Percentiles rank a stretch among this genome's conserved stretches.
Evolutionary conservation across 2,113 vertebrate genomes (phyloP).

Genomic region (Todiramphus chloris): DNA sequence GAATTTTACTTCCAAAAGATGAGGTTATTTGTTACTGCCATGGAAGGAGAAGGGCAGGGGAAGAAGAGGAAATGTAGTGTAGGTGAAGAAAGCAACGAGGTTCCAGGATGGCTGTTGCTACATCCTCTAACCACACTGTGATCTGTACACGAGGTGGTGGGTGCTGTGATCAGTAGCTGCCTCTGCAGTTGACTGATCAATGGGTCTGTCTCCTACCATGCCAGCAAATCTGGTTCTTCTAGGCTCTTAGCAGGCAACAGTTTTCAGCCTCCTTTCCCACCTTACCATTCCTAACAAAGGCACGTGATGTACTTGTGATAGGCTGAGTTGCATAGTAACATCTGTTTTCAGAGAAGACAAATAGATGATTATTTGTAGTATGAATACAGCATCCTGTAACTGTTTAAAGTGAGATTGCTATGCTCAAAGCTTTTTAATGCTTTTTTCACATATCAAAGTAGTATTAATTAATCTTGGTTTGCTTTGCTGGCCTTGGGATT

Average conservation of each 20-base stretch:
- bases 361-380: neutral
- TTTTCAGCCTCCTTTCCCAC: neutral
- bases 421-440: neutral
- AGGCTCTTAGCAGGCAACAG: neutral
- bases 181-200: neutral
- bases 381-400: neutral
- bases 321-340: neutral
- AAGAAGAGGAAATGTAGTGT: neutral
- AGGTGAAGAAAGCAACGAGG: neutral
- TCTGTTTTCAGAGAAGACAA: neutral
- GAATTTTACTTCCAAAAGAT: neutral
- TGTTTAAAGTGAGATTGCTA: neutral
- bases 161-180: neutral
- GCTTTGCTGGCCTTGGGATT: neutral
- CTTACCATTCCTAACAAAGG: neutral
- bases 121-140: neutral
- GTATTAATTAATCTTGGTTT: neutral
- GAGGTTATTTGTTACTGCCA: neutral
- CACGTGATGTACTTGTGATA: neutral
- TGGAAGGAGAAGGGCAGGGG: neutral
- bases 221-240: neutral
- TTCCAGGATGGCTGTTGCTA: neutral
- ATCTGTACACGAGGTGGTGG: neutral
- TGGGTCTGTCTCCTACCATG: neutral
- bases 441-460: neutral